Base-by-base conservation (phyloP, 1,140 invertebrate genomes). In the Harpegnathos saltator region DNA sequence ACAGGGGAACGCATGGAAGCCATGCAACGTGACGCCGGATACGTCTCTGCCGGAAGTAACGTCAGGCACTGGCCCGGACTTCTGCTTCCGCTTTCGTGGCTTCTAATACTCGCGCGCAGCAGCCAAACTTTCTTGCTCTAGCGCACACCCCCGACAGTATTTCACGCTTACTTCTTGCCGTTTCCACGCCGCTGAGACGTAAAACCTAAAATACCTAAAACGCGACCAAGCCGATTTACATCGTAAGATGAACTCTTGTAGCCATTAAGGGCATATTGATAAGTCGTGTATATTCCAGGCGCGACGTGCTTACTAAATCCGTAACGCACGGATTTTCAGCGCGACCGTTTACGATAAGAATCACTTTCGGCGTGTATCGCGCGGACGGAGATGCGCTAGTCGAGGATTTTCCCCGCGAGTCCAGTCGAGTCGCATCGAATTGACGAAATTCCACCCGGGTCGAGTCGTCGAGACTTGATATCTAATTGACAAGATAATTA, bases 1-100 rank as follows among this genome's bases (percentile, higher is more conserved):
- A 24, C 89, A 95, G 94, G 93, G 9, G 94, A 95, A 88, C 91
- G 91, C 75, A 93, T 94, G 44, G 94, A 94, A 86, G 94, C 94
- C 56, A 95, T 95, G 93, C 94, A 94, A 90, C 91, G 92, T 69
- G 93, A 94, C 85, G 91, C 91, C 59, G 89, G 86, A 72, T 93
- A 92, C 88, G 72, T 88, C 80, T 89, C 91, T 73, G 86, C 90
- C 75, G 89, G 89, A 91, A 84, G 84, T 83, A 81, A 85, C 85
- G 84, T 88, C 84, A 90, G 82, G 66, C 84, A 86, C 84, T 88
- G 89, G 80, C 74, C 89, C 83, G 83, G 85, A 77, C 83, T 91
- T 69, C 85, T 87, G 78, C 86, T 90, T 89, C 86, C 88, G 86
- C 82, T 89, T 74, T 72, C 85, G 65, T 90, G 90, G 87, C 83